Evolutionary conservation across 2,797 vertebrate species (phyloP).

Genomic region (Otolemur crassicaudatus): DNA sequence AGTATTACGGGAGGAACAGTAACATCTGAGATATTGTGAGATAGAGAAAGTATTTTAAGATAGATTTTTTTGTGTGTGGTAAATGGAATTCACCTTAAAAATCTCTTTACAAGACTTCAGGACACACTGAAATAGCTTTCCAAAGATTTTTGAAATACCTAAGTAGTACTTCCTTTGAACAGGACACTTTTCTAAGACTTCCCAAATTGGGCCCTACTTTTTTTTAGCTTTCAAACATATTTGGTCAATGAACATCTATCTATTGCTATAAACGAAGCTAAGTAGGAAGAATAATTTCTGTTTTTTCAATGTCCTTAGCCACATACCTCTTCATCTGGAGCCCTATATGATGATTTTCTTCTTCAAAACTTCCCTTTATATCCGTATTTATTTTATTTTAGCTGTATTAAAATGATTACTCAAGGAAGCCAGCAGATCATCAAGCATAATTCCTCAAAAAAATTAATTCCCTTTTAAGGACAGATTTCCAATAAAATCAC

Average conservation of each 20-base stretch:
- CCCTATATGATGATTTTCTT: not conserved
- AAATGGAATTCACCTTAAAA: not conserved
- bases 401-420: not conserved
- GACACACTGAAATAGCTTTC: not conserved
- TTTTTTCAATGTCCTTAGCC: not conserved
- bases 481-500: constrained; percentile 22
- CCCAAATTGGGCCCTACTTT: not conserved
- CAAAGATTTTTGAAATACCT: not conserved
- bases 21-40: not conserved
- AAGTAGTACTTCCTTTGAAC: not conserved
- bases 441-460: not conserved
- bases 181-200: not conserved
- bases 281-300: not conserved
- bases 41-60: not conserved
- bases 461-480: constrained; percentile 3
- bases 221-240: not conserved
- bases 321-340: not conserved
- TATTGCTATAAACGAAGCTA: not conserved
- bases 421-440: not conserved
- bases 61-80: not conserved
- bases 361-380: not conserved
- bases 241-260: not conserved
- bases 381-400: constrained; percentile 19
- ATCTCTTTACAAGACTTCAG: not conserved
- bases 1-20: not conserved